phyloP scores from a whole-genome alignment of 2,888 invertebrate genomes.

The Drosophila planitibia region DNA sequence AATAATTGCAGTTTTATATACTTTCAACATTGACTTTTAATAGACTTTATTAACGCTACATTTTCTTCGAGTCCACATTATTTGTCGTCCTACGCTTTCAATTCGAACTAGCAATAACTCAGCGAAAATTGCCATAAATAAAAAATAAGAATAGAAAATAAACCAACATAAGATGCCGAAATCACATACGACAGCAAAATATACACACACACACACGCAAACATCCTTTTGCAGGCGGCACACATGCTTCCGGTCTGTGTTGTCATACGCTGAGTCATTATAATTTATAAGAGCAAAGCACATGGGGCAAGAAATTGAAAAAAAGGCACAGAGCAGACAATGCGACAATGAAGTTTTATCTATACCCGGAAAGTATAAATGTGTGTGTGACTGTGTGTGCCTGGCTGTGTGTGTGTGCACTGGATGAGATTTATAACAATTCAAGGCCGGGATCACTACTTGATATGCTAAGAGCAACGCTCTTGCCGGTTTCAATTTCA shows the following conservation, averaged over 20 bases:
- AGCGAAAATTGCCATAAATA: constrained; percentile 63
- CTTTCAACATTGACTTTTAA: constrained; percentile 50
- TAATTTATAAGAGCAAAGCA: constrained; percentile 67
- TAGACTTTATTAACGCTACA: constrained; percentile 36
- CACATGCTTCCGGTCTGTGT: constrained; percentile 60
- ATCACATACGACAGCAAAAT: constrained; percentile 23
- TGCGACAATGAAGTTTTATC: constrained; percentile 70
- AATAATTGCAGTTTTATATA: constrained; percentile 53
- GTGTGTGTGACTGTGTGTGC: constrained; percentile 6
- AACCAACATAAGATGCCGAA: constrained; percentile 25
- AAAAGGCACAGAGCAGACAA: constrained; percentile 52
- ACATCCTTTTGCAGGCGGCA: constrained; percentile 37
- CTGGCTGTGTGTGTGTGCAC: constrained; percentile 6
- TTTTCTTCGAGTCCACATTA: constrained; percentile 26
- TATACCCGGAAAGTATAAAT: not conserved
- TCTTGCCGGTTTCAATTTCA: constrained; percentile 56
- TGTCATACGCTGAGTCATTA: constrained; percentile 73
- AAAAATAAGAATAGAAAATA: constrained; percentile 36
- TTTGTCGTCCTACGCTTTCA: constrained; percentile 41
- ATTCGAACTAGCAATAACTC: constrained; percentile 60
- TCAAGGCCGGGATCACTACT: constrained; percentile 68
- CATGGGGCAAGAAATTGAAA: constrained; percentile 30
- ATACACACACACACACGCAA: constrained; percentile 11
- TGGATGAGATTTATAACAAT: constrained; percentile 64
- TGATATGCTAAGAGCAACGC: constrained; percentile 62